A percentile compares a stretch with the other conserved stretches of the same genome.
phyloP scores from a whole-genome alignment of 2,888 invertebrate species.

The Nephrotoma flavescens region DNA sequence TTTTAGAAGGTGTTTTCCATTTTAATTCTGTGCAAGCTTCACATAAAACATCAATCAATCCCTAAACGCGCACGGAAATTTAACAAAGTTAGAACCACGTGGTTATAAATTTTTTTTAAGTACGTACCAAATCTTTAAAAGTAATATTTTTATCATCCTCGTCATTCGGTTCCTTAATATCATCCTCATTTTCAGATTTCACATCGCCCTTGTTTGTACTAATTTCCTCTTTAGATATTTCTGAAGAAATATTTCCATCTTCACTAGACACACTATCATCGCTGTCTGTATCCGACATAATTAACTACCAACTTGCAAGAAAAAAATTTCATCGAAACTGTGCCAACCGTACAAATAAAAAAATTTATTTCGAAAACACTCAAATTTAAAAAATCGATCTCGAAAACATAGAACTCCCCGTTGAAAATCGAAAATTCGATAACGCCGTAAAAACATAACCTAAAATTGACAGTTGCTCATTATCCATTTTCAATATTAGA shows the following conservation, averaged over 20 bases:
- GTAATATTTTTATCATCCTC: slow-evolving; percentile 21
- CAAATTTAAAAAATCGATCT: background rate
- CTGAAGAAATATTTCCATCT: background rate
- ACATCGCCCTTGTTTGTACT: background rate
- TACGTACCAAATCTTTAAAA: slow-evolving; percentile 46
- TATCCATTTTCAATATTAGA: background rate
- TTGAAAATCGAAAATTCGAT: background rate
- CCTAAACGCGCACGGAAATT: slow-evolving; percentile 37
- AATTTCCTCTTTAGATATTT: slow-evolving; percentile 12
- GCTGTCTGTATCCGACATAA: background rate
- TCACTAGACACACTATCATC: slow-evolving; percentile 4
- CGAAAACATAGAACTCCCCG: background rate
- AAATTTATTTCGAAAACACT: background rate
- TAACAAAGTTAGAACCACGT: slow-evolving; percentile 12
- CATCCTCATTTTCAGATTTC: background rate
- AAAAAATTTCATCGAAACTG: background rate
- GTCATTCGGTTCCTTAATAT: slow-evolving; percentile 1
- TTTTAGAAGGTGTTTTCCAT: slow-evolving; percentile 91
- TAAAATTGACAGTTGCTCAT: background rate
- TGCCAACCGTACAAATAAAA: background rate
- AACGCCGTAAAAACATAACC: background rate
- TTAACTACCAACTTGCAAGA: background rate
- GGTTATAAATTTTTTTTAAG: background rate
- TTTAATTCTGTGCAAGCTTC: slow-evolving; percentile 83
- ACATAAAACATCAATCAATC: slow-evolving; percentile 76